phyloP scores from a whole-genome alignment of 1,140 invertebrate species.

The Chironomus striatipennis region DNA sequence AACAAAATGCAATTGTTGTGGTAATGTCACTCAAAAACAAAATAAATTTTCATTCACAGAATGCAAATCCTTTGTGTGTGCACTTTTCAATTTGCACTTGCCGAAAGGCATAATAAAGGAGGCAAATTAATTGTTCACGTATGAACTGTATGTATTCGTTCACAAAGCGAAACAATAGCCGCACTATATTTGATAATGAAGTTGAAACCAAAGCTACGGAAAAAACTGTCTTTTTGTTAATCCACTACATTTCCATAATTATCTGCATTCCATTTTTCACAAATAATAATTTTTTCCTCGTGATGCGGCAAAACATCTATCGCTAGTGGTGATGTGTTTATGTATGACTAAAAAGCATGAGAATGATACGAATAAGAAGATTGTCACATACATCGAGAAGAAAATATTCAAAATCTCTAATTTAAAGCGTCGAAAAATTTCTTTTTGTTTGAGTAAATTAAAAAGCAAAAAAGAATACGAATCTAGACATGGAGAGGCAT shows the following conservation, averaged over 20 bases:
- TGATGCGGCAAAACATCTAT: conserved; percentile 21
- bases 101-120: not conserved
- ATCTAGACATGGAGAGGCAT: not conserved
- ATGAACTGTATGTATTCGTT: not conserved
- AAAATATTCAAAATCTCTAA: not conserved
- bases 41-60: not conserved
- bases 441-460: not conserved
- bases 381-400: not conserved
- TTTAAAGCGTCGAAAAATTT: not conserved
- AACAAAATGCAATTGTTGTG: not conserved
- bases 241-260: conserved; percentile 22
- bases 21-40: not conserved
- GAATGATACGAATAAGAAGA: not conserved
- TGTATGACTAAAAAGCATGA: not conserved
- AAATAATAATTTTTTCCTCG: not conserved
- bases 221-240: not conserved
- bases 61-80: not conserved
- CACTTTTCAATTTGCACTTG: not conserved
- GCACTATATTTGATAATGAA: not conserved
- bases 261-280: conserved; percentile 6
- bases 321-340: not conserved
- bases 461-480: not conserved
- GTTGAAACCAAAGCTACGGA: not conserved
- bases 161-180: not conserved
- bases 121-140: not conserved